Base-by-base conservation (phyloP, 2,113 vertebrate genomes). In the Scopus umbretta region DNA sequence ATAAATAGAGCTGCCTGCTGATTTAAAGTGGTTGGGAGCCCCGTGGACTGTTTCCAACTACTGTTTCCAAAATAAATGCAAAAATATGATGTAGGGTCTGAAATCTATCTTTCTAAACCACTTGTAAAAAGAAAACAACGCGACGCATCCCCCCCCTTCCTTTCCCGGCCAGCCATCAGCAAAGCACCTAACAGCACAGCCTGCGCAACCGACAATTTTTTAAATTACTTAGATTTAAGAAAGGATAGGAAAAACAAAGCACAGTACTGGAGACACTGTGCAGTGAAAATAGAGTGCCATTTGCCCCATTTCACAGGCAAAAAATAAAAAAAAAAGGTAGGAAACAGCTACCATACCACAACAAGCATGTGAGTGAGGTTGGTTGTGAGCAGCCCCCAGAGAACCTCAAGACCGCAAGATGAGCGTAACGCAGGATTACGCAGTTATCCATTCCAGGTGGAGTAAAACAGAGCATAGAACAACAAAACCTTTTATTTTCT, bases 1-100 rank as follows among this genome's bases (percentile, higher is more conserved):
- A 95, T 79, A 94, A 95, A 96, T 68, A 90, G 55, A 38, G 67
- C 71, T 96, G 87, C 91, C 89, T 95, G 91, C 89, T 91, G 95
- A 94, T 91, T 89, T 90, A 74, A 91, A 82, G 89, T 55, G 55
- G 4, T 40, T 80, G 55, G 62, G 50, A 95, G 55, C 70, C 71
- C 74, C 8, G 10, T 47, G 80, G 78, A 91, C 85, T 83, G 42
- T 76, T 97, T 92, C 80, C 92, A 93, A 68, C 47, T n/a, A 72
- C 52, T 32, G 49, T 59, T 89, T 87, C 80, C 62, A 94, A 95
- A 95, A 87, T 55, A 79, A 95, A 85, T 82, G 83, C 58, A 91
- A 90, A 96, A 94, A 47, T 27, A 56, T 30, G 23, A 81, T 67
- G 71, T 49, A 85, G 62, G 73, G 74, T 34, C 66, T 88, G 52